These are phyloP conservation scores for Cettia cetti DNA, from an alignment of 2,113 vertebrate species.

Conservation along the genomic window DNA sequence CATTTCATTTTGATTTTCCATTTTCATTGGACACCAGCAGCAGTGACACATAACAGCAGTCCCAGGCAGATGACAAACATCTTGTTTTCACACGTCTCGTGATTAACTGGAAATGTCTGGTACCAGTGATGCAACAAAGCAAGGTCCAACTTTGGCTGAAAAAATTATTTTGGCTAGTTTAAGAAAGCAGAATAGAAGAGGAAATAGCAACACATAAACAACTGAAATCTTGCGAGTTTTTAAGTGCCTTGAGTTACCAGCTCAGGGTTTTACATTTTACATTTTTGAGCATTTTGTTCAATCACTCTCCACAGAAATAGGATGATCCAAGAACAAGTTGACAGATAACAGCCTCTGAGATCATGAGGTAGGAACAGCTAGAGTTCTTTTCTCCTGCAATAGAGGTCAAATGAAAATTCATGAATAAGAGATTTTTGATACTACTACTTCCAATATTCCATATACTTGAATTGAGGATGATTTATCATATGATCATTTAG, in stretches of 20 bases:
- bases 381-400: slow-evolving; percentile 64
- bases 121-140: slow-evolving; percentile 16
- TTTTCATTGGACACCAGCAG: neutral
- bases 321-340: slow-evolving; percentile 16
- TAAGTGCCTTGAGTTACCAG: slow-evolving; percentile 42
- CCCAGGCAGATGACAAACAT: neutral
- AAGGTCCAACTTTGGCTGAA: slow-evolving; percentile 20
- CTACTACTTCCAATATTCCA: neutral
- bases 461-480: neutral
- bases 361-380: slow-evolving; percentile 23
- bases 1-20: neutral
- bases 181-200: slow-evolving; percentile 33
- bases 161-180: slow-evolving; percentile 46
- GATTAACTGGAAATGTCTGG: neutral
- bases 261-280: slow-evolving; percentile 13
- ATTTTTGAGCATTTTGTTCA: slow-evolving; percentile 8
- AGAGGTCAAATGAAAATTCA: slow-evolving; percentile 42
- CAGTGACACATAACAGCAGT: neutral
- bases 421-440: neutral
- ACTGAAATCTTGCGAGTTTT: neutral
- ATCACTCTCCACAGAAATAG: slow-evolving; percentile 28
- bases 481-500: neutral
- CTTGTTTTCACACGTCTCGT: neutral
- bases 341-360: slow-evolving; percentile 17
- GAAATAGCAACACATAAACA: slow-evolving; percentile 30